phyloP scores from a whole-genome alignment of 2,888 invertebrate species.

The Helobdella robusta region DNA sequence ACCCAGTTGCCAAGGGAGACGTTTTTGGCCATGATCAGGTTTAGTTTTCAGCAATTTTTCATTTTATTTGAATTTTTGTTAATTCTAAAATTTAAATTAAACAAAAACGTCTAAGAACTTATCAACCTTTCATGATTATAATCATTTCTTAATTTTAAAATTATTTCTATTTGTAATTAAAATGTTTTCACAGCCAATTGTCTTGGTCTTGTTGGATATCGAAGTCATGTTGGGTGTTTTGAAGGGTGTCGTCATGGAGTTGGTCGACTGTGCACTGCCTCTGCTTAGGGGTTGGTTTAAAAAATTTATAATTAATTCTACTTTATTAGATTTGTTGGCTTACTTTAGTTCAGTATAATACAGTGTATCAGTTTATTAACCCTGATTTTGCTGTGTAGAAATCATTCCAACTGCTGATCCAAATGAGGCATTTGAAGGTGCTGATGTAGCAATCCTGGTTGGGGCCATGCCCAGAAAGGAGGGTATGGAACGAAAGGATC shows the following conservation, averaged over 20 bases:
- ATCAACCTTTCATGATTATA: no score
- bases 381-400: no score
- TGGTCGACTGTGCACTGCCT: constrained; percentile 87
- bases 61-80: background rate
- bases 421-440: constrained; percentile 83
- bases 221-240: constrained; percentile 89
- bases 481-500: constrained; percentile 97
- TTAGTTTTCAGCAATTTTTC: background rate
- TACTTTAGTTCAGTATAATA: no score
- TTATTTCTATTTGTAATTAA: background rate
- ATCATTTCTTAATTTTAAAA: background rate
- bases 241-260: constrained; percentile 94
- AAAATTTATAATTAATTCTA: no score
- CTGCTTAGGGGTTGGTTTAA: constrained; percentile 66
- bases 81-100: constrained; percentile 9
- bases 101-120: background rate
- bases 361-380: no score
- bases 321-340: no score
- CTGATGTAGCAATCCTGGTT: constrained; percentile 88
- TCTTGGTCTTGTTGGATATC: constrained; percentile 84
- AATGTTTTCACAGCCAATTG: constrained; percentile 57
- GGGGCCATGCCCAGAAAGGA: constrained; percentile 94
- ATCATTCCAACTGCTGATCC: constrained; percentile 80
- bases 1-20: constrained; percentile 86
- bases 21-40: constrained; percentile 67